Conservation (phyloP, 2,113 vertebrate genomes). For the Ia io region DNA sequence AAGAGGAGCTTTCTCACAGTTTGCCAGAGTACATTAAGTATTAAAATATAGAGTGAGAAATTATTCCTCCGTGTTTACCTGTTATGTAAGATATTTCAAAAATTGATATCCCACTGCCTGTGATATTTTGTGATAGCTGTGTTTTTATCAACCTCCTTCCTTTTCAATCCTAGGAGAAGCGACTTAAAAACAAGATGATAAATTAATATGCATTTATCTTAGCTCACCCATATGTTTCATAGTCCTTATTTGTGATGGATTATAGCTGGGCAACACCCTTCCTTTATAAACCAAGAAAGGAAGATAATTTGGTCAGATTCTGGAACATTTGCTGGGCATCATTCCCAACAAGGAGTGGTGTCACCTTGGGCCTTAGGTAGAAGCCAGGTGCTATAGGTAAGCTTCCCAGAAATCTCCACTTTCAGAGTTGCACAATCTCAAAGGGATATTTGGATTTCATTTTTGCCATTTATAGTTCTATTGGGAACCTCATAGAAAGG, state of each 20-base stretch:
- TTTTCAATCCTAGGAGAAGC: background rate
- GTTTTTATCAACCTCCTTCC: background rate
- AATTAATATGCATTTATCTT: background rate
- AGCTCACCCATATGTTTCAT: background rate
- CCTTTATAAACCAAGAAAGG: background rate
- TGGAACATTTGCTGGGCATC: background rate
- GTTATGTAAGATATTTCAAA: slow-evolving; percentile 39
- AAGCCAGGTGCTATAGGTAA: background rate
- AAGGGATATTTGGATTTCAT: background rate
- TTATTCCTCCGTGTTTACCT: background rate
- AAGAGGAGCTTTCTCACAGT: background rate
- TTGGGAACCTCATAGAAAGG: background rate
- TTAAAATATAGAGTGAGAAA: slow-evolving; percentile 40
- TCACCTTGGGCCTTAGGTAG: background rate
- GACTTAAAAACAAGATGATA: background rate
- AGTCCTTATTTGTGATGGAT: background rate
- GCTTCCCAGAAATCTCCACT: background rate
- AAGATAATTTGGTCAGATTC: background rate
- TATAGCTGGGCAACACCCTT: fast-evolving
- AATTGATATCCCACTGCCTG: background rate
- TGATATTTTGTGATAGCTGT: background rate
- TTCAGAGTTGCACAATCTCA: background rate
- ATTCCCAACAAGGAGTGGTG: background rate
- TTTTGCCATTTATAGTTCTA: background rate
- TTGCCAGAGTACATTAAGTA: slow-evolving; percentile 11